Percentiles rank a stretch among this genome's conserved stretches.
Conservation (phyloP, 2,797 vertebrate genomes). For the Podargus strigoides region DNA sequence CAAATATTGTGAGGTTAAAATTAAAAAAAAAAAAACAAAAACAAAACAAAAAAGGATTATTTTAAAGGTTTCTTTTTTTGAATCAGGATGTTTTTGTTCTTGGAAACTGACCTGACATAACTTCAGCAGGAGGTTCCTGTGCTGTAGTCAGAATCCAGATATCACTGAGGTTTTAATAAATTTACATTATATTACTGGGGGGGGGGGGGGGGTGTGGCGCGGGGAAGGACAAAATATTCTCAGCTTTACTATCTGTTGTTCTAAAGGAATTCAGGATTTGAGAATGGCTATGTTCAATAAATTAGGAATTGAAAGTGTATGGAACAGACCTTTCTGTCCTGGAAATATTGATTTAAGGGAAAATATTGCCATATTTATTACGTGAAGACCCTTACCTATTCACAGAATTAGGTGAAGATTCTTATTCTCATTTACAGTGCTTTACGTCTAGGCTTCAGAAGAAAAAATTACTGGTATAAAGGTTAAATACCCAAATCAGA, state of each 20-base stretch:
- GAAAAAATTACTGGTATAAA: slow-evolving; percentile 36
- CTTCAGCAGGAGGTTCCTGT: background rate
- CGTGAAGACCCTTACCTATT: background rate
- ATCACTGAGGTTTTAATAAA: background rate
- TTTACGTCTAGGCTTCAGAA: slow-evolving; percentile 6
- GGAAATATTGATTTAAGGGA: background rate
- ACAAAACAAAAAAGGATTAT: background rate
- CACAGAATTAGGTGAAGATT: background rate
- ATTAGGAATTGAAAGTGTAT: background rate
- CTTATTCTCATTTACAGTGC: background rate
- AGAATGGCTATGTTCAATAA: background rate
- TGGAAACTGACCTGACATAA: background rate
- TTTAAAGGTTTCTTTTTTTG: background rate
- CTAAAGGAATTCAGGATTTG: background rate
- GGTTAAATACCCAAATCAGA: slow-evolving; percentile 50
- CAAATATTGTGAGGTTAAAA: background rate
- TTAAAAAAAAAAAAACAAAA: no score
- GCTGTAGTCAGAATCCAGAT: background rate
- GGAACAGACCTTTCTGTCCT: background rate
- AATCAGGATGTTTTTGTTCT: background rate
- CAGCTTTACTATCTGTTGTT: background rate
- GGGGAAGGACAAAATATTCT: no score
- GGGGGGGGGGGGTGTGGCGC: no score
- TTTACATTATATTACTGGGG: background rate
- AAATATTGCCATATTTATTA: background rate